These are phyloP conservation scores for Agapornis roseicollis DNA, from an alignment of 2,113 vertebrate species.

Conservation along the genomic window DNA sequence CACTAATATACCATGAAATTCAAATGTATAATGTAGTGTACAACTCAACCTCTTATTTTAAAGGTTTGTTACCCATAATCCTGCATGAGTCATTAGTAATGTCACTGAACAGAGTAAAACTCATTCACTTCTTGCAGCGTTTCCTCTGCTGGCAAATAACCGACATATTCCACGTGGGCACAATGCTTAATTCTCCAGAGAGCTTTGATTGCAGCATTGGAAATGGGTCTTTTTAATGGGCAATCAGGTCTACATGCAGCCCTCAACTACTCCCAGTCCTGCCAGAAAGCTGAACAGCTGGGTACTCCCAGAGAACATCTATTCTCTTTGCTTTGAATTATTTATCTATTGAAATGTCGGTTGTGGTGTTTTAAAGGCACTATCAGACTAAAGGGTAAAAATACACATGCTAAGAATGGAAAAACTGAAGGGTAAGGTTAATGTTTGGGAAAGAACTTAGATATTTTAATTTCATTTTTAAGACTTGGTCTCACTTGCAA, in stretches of 20 bases:
- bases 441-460: not conserved
- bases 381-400: not conserved
- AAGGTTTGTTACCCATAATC: constrained; percentile 61
- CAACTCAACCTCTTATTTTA: constrained; percentile 47
- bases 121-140: constrained; percentile 1
- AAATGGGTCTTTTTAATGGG: not conserved
- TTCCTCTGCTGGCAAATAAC: constrained; percentile 40
- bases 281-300: not conserved
- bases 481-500: fast-evolving
- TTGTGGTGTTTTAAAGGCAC: not conserved
- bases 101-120: constrained; percentile 48
- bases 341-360: not conserved
- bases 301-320: not conserved
- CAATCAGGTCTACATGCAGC: not conserved
- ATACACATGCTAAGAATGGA: not conserved
- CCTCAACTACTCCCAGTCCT: not conserved
- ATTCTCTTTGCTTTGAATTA: not conserved
- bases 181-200: constrained; percentile 4
- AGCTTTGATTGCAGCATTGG: not conserved
- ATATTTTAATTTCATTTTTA: not conserved
- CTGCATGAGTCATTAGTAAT: constrained; percentile 55
- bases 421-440: not conserved
- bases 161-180: not conserved
- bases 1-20: constrained; percentile 66
- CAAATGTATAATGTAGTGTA: constrained; percentile 49